Conservation (phyloP, 2,888 invertebrate genomes). For the Seira musarum region DNA sequence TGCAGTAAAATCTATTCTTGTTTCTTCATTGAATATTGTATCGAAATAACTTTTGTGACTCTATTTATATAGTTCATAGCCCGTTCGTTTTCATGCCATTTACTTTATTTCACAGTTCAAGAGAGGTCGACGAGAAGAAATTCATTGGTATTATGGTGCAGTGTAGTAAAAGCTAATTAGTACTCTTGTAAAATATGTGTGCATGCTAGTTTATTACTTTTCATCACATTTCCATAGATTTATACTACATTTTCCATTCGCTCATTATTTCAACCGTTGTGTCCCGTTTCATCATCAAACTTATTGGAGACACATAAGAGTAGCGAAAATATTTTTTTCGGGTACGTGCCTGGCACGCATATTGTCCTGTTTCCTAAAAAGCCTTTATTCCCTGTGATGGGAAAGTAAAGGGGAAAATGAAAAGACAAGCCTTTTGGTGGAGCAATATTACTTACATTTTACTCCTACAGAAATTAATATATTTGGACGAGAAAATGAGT, state of each 20-base stretch:
- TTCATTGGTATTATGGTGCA: too few species aligned
- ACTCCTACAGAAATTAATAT: not conserved
- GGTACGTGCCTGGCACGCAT: conserved; percentile 66
- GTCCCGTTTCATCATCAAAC: conserved; percentile 62
- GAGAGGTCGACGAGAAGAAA: too few species aligned
- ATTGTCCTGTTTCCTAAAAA: conserved; percentile 57
- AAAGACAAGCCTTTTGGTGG: not conserved
- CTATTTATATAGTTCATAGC: too few species aligned
- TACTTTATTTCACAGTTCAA: too few species aligned
- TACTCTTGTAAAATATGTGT: not conserved
- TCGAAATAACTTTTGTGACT: too few species aligned
- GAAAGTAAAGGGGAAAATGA: not conserved
- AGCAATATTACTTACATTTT: not conserved
- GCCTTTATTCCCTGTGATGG: not conserved
- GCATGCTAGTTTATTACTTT: not conserved
- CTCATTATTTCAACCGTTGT: conserved; percentile 48
- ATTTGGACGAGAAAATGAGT: not conserved
- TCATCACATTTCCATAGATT: conserved; percentile 48
- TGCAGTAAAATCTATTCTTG: too few species aligned
- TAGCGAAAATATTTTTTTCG: conserved; percentile 53
- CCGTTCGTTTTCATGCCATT: too few species aligned
- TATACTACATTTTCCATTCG: not conserved
- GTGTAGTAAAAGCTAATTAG: conserved; percentile 68
- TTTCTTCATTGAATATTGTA: too few species aligned
- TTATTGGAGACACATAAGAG: conserved; percentile 43